A percentile compares a stretch with the other conserved stretches of the same genome.
Conservation (phyloP, 2,888 invertebrate genomes). For the Spilarctia lutea region DNA sequence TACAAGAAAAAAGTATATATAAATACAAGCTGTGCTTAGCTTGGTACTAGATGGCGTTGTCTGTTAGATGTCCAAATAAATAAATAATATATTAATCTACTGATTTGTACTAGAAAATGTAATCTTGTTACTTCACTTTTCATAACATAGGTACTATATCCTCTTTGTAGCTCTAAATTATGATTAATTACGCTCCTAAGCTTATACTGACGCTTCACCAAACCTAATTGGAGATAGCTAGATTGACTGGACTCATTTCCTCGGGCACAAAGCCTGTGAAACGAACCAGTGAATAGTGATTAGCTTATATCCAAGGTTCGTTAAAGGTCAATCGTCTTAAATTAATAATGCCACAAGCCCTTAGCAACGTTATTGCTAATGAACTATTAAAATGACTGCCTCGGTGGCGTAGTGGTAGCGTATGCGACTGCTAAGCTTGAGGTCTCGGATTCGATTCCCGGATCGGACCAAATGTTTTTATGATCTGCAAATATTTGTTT, state of each 20-base stretch:
- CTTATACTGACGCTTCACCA: constrained; percentile 2
- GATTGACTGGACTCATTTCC: neutral
- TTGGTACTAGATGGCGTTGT: too few relatives aligned
- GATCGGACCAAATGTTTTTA: too few relatives aligned
- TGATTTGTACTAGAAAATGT: too few relatives aligned
- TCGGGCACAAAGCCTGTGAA: neutral
- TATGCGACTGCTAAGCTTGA: too few relatives aligned
- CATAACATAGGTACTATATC: neutral
- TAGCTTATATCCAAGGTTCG: neutral
- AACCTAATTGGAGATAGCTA: constrained; percentile 6
- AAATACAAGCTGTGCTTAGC: too few relatives aligned
- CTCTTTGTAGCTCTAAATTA: constrained; percentile 3
- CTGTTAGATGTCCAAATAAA: too few relatives aligned
- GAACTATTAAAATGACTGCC: neutral
- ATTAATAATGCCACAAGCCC: neutral
- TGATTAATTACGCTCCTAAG: constrained; percentile 15
- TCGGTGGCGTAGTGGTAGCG: too few relatives aligned
- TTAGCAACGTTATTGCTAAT: neutral
- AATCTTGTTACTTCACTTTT: neutral
- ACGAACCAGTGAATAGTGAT: neutral
- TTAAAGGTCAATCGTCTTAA: neutral
- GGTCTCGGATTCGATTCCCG: too few relatives aligned
- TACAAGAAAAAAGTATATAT: too few relatives aligned
- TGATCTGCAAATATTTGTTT: too few relatives aligned
- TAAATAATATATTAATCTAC: too few relatives aligned